Conservation (phyloP, 2,113 vertebrate genomes). For the Lynx canadensis region DNA sequence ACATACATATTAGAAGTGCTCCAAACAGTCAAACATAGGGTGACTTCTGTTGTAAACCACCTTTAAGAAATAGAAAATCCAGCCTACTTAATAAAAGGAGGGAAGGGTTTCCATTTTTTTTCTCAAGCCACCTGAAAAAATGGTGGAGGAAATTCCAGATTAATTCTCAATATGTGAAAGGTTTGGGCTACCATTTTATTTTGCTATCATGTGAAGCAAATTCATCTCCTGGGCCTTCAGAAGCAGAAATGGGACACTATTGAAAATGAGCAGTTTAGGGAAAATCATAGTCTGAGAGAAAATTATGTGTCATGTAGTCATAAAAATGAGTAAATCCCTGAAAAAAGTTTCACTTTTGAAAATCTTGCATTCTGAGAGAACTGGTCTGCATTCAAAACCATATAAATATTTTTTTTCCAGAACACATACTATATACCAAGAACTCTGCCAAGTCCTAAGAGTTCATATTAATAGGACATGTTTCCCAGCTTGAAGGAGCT, state of each 20-base stretch:
- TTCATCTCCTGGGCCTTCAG: not conserved
- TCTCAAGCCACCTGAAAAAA: not conserved
- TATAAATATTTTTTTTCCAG: not conserved
- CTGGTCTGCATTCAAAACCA: not conserved
- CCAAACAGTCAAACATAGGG: not conserved
- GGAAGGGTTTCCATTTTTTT: not conserved
- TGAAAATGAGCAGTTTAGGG: not conserved
- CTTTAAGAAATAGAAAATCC: not conserved
- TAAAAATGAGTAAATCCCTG: not conserved
- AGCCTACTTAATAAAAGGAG: not conserved
- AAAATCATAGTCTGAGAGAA: not conserved
- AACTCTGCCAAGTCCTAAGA: not conserved
- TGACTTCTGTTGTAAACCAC: not conserved
- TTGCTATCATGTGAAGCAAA: not conserved
- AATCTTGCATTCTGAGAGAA: not conserved
- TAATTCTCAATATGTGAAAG: not conserved
- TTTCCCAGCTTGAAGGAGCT: not conserved
- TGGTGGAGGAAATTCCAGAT: not conserved
- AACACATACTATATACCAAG: not conserved
- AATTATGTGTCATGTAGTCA: not conserved
- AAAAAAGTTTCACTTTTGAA: not conserved
- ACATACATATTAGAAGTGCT: not conserved
- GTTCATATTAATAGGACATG: not conserved
- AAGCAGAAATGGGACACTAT: not conserved
- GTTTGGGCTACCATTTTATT: not conserved